Base-by-base conservation (phyloP, 2,888 invertebrate species). In the Meganola albula region DNA sequence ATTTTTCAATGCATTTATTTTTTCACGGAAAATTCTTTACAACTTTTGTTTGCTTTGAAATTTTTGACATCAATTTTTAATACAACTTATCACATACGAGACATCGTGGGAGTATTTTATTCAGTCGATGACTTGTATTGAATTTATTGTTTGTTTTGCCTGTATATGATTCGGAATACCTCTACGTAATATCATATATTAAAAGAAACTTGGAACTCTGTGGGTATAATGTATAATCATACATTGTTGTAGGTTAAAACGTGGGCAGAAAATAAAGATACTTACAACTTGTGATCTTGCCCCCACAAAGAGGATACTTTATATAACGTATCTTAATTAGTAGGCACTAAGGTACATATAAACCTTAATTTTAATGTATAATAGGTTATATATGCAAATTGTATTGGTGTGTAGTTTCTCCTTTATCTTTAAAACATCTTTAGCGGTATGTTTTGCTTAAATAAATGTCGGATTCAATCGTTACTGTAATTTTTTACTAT, bases 1-100 rank as follows among this genome's bases (percentile, higher is more conserved):
- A 78, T 73, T 79, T 80, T 78, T 82, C 80, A 80, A 80, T 82
- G 74, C 78, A 80, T 78, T 74, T 69, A 70, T 74, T 74, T 77
- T 69, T 68, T 70, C 58, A 66, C 69, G 69, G 59, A 70, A 75
- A 76, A 74, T 74, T 68, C 68, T 67, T 59, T 55, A 57, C 46
- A 47, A 52, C 62, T 66, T 66, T 54, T 62, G 50, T 58, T 39
- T 60, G 58, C 37, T 53, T 48, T 5, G 8, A 7, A 30, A 40
- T 46, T 50, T 40, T 32, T 38, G 42, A 41, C 44, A 41, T 32
- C 23, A 39, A 44, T 46, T 44, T 39, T 50, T 39, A 20, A 20
- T 20, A 7, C 20, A 7, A 5, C 16, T 4, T 16, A 16, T 16
- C 16, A 5, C n/a, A 20, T 2, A 47, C 48, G 40, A 34, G 48